Evolutionary conservation across 30 jellyfish, hydroid and myxozoan species (phyloP).

Genomic region (Sanderia malayensis): DNA sequence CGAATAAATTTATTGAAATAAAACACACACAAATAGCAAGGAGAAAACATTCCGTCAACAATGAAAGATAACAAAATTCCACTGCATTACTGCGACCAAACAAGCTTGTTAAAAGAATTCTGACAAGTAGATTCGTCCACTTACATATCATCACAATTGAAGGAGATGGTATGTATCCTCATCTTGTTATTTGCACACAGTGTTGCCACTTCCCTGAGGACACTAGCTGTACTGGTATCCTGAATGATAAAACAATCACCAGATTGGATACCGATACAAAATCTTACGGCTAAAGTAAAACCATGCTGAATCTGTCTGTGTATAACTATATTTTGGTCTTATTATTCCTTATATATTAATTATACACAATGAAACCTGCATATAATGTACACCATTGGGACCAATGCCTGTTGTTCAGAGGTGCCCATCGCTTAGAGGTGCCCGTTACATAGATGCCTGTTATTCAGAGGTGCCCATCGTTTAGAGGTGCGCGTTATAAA

Average conservation of each 20-base stretch:
- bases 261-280: background rate
- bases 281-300: background rate
- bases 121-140: background rate
- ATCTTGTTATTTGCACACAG: conserved; percentile 14
- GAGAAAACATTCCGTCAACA: background rate
- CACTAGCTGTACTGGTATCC: conserved; percentile 78
- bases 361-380: too few species aligned
- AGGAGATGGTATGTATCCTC: conserved; percentile 76
- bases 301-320: background rate
- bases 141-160: conserved; percentile 74
- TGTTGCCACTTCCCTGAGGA: conserved; percentile 58
- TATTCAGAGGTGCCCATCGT: too few species aligned
- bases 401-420: too few species aligned
- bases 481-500: too few species aligned
- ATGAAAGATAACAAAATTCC: too few species aligned
- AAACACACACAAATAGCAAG: background rate
- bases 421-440: too few species aligned
- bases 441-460: too few species aligned
- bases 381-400: too few species aligned
- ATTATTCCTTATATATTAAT: too few species aligned
- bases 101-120: background rate
- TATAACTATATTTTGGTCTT: background rate
- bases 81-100: background rate
- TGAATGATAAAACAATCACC: background rate
- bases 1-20: background rate